phyloP scores from a whole-genome alignment of 2,888 invertebrate genomes.

The Melanotus villosus region DNA sequence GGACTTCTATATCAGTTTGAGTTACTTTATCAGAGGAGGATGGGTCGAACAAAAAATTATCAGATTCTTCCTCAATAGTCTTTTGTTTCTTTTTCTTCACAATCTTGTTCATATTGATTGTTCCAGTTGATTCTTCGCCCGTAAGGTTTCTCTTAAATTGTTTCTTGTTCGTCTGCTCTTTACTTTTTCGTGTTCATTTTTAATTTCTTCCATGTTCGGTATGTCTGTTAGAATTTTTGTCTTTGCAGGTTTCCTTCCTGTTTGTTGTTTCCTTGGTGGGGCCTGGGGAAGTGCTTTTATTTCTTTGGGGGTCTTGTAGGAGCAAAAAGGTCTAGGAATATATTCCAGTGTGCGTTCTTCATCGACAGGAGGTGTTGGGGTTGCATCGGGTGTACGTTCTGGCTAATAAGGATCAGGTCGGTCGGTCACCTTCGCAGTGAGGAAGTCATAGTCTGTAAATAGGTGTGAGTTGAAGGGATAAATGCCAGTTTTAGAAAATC shows the following conservation, averaged over 20 bases:
- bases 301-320: not conserved
- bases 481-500: conserved; percentile 14
- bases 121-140: too few species aligned
- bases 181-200: not conserved
- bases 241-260: not conserved
- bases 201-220: conserved; percentile 3
- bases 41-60: not conserved
- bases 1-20: not conserved
- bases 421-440: conserved; percentile 4
- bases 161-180: not conserved
- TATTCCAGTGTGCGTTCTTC: not conserved
- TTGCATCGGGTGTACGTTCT: not conserved
- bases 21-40: not conserved
- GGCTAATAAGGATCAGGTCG: not conserved
- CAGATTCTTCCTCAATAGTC: too few species aligned
- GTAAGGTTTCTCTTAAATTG: not conserved
- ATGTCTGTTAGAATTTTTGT: not conserved
- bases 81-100: too few species aligned
- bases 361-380: not conserved
- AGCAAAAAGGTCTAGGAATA: not conserved
- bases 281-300: not conserved
- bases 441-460: conserved; percentile 1
- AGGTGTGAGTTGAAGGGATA: conserved; percentile 1
- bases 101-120: too few species aligned
- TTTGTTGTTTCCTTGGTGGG: not conserved